phyloP scores from a whole-genome alignment of 2,888 invertebrate genomes.

The Drosophila tanythrix region DNA sequence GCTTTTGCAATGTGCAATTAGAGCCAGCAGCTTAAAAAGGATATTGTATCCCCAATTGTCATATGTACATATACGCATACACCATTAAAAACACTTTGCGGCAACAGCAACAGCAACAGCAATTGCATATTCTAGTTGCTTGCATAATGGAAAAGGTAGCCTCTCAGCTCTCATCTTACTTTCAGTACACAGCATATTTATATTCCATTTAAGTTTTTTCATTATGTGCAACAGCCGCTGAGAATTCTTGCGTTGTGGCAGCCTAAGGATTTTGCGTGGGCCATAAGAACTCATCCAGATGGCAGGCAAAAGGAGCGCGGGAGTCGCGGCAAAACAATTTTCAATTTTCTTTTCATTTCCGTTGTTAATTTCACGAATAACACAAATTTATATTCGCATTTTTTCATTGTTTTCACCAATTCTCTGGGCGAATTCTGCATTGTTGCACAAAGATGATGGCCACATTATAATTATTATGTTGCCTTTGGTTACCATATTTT shows the following conservation, averaged over 20 bases:
- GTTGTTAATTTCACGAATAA: slow-evolving; percentile 81
- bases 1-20: slow-evolving; percentile 45
- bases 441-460: slow-evolving; percentile 29
- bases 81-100: slow-evolving; percentile 2
- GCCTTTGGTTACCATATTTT: slow-evolving; percentile 35
- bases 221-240: slow-evolving; percentile 52
- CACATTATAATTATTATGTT: slow-evolving; percentile 54
- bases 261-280: slow-evolving; percentile 55
- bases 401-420: slow-evolving; percentile 17
- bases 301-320: slow-evolving; percentile 5
- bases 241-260: slow-evolving; percentile 23
- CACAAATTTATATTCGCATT: slow-evolving; percentile 72
- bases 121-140: slow-evolving; percentile 5
- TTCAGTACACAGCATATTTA: slow-evolving; percentile 47
- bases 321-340: slow-evolving; percentile 41
- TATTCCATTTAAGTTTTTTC: slow-evolving; percentile 77
- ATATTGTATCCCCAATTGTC: slow-evolving; percentile 23
- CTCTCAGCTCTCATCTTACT: slow-evolving; percentile 1
- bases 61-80: slow-evolving; percentile 6
- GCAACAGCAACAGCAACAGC: not conserved
- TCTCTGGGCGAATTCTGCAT: slow-evolving; percentile 15
- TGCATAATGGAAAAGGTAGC: slow-evolving; percentile 21
- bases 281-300: slow-evolving; percentile 31
- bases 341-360: slow-evolving; percentile 75
- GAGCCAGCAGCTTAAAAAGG: slow-evolving; percentile 40